Conservation (phyloP, 2,797 vertebrate genomes). For the Streptopelia turtur region DNA sequence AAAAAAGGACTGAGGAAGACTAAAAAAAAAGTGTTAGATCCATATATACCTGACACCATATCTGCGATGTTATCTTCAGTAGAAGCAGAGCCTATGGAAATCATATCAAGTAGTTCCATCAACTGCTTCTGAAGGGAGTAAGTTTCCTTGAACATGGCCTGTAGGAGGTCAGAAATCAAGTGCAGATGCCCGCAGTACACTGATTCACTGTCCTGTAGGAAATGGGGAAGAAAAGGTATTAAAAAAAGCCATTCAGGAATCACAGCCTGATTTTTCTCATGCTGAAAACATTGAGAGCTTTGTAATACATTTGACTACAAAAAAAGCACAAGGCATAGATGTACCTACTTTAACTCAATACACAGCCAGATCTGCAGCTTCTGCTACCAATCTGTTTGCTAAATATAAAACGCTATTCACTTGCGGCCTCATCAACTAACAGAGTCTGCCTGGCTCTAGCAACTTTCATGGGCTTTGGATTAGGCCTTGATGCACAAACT, state of each 20-base stretch:
- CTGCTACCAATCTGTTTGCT: not conserved
- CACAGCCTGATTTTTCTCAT: not conserved
- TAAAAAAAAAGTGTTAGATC: not conserved
- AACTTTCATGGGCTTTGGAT: not conserved
- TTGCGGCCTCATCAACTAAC: not conserved
- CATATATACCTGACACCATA: conserved; percentile 83
- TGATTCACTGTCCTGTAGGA: conserved; percentile 88
- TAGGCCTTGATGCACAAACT: not conserved
- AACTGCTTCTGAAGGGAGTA: conserved; percentile 92
- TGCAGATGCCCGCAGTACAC: conserved; percentile 90
- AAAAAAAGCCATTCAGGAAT: not conserved
- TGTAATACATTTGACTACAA: not conserved
- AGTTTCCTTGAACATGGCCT: conserved; percentile 91
- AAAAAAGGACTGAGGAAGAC: not conserved
- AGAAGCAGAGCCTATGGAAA: conserved; percentile 78
- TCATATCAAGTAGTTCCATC: conserved; percentile 88
- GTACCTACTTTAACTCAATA: not conserved
- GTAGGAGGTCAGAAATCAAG: conserved; percentile 91
- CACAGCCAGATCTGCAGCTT: not conserved
- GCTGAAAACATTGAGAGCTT: not conserved
- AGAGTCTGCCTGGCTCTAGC: not conserved
- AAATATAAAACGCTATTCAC: not conserved
- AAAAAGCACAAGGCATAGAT: not conserved
- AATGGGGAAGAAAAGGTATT: not conserved
- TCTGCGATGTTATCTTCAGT: conserved; percentile 79